Base-by-base conservation (phyloP, 1,140 invertebrate genomes). In the Theocolax elegans region DNA sequence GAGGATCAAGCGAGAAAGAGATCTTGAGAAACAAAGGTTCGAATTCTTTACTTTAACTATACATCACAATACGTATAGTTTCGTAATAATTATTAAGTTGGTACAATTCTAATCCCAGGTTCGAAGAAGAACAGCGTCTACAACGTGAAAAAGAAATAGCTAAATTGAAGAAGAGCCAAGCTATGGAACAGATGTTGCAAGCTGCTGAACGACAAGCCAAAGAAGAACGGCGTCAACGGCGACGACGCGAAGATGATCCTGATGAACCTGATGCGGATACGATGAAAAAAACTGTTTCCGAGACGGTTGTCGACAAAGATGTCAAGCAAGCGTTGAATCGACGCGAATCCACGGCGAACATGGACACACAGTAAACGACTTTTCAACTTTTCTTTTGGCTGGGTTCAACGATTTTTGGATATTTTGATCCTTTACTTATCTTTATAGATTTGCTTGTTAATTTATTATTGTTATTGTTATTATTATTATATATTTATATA, bases 1-100 rank as follows among this genome's bases (percentile, higher is more conserved):
- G 58, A 85, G 91, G 71, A 89, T 92, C 48, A 86, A 87, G 74
- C 86, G 87, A 69, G 89, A 92, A 76, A 87, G 89, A 72, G 89
- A 92, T 77, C 85, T 89, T 72, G 91, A 92, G 77, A 87, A 86
- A 58, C 78, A 88, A 76, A 86, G 88, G 81, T 83, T 59, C 40
- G 17, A 1, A 49, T 21, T 42, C 19, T 38, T 23, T 13, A 51
- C 46, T 48, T 48, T 1, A 48, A 59, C 25, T n/a, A n/a, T n/a
- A n/a, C 7, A 40, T 9, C 13, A 12, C 42, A 54, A 51, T 69
- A n/a, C n/a, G n/a, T n/a, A n/a, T n/a, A n/a, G n/a, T n/a, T n/a
- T n/a, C n/a, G n/a, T n/a, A n/a, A n/a, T n/a, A n/a, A n/a, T n/a
- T n/a, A n/a, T n/a, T n/a, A n/a, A n/a, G n/a, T n/a, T n/a, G n/a